These are phyloP conservation scores for Athripsodes cinereus DNA, from an alignment of 2,888 invertebrate species.

Conservation along the genomic window DNA sequence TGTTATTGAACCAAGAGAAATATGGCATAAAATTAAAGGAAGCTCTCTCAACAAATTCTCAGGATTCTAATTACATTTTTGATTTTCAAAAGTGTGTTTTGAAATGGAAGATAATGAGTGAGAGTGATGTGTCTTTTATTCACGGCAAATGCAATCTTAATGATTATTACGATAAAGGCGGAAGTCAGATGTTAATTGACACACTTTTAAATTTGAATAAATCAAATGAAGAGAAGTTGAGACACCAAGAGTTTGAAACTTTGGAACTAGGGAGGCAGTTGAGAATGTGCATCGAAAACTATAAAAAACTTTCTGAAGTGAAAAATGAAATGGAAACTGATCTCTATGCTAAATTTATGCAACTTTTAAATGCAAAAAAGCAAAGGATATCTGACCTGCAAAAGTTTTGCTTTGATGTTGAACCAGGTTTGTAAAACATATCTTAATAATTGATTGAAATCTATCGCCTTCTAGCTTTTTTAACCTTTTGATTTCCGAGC, in stretches of 20 bases:
- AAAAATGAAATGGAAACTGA: slow-evolving; percentile 24
- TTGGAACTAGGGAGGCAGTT: slow-evolving; percentile 11
- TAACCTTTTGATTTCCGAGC: too few species aligned
- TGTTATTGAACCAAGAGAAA: not conserved
- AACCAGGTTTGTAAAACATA: too few species aligned
- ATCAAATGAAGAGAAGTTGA: slow-evolving; percentile 10
- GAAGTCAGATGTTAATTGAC: slow-evolving; percentile 16
- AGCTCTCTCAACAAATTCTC: slow-evolving; percentile 8
- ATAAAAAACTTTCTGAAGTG: slow-evolving; percentile 11
- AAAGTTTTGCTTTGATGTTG: slow-evolving; percentile 9
- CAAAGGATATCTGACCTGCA: slow-evolving; percentile 12
- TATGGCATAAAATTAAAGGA: slow-evolving; percentile 14
- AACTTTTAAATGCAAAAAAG: slow-evolving; percentile 22
- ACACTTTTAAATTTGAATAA: slow-evolving; percentile 15
- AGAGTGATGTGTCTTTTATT: slow-evolving; percentile 3
- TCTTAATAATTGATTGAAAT: too few species aligned
- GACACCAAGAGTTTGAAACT: slow-evolving; percentile 16
- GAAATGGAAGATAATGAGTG: slow-evolving; percentile 9
- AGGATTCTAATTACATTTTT: slow-evolving; percentile 7
- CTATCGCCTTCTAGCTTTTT: too few species aligned
- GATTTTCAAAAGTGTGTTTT: slow-evolving; percentile 11
- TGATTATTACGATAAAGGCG: slow-evolving; percentile 14
- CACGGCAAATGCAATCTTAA: slow-evolving; percentile 18
- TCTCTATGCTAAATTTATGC: slow-evolving; percentile 18
- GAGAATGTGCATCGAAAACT: slow-evolving; percentile 2